Evolutionary conservation across 1,140 invertebrate species (phyloP).

Genomic region (Neotoxoptera formosana): DNA sequence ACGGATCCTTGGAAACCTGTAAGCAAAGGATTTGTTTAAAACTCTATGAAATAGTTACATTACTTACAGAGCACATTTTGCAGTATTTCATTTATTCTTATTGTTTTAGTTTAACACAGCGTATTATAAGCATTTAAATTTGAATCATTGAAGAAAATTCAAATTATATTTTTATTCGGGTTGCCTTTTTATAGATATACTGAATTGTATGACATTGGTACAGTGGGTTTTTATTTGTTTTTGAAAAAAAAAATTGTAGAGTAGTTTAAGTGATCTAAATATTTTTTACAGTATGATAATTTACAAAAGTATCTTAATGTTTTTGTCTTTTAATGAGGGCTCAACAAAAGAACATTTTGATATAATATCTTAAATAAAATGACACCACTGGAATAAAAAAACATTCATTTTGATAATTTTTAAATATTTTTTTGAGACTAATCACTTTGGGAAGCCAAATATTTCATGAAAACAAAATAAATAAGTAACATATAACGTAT

Average conservation of each 20-base stretch:
- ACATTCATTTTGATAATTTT: neutral
- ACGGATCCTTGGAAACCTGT: conserved; percentile 86
- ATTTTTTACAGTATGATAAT: neutral
- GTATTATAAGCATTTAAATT: neutral
- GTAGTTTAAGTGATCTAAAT: neutral
- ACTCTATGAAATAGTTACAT: neutral
- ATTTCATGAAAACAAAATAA: neutral
- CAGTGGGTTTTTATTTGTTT: neutral
- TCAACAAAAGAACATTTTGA: neutral
- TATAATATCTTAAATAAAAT: neutral
- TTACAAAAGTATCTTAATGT: neutral
- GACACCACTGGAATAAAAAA: neutral
- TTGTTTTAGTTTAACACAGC: neutral
- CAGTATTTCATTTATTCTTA: neutral
- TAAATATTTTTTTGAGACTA: no score
- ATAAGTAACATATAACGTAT: neutral
- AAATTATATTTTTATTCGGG: neutral
- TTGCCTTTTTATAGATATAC: neutral
- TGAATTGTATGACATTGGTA: neutral
- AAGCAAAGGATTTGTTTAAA: conserved; percentile 63
- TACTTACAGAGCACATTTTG: neutral
- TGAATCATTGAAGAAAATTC: neutral
- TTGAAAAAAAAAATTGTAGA: neutral
- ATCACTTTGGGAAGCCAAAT: neutral
- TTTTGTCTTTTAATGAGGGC: neutral